Percentiles rank a stretch among this genome's conserved stretches.
Conservation (phyloP, 2,888 invertebrate genomes). For the Troglohyphantes excavatus region DNA sequence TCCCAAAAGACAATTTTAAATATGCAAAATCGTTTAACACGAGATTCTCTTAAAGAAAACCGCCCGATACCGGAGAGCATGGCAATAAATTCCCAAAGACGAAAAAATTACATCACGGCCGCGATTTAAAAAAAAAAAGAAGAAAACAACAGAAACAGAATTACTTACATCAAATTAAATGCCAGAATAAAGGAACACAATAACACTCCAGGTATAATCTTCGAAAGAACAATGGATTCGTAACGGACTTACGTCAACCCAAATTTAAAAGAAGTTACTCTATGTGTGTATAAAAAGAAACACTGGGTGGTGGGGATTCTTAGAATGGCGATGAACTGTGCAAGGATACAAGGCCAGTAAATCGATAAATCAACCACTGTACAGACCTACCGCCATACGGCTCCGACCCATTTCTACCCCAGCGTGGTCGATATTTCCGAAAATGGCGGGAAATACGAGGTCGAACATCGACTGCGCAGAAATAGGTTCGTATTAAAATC, state of each 20-base stretch:
- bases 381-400: neutral
- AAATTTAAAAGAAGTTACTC: neutral
- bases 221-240: neutral
- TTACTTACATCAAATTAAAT: neutral
- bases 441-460: neutral
- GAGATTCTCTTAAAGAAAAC: no score
- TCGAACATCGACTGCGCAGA: no score
- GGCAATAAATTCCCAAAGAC: no score
- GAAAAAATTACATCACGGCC: no score
- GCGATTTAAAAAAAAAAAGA: no score
- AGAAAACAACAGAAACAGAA: neutral
- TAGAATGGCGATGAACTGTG: slow-evolving; percentile 69
- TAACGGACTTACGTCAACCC: neutral
- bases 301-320: slow-evolving; percentile 70
- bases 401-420: neutral
- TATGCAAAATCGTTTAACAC: no score
- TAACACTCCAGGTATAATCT: neutral
- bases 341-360: neutral
- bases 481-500: no score
- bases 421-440: neutral
- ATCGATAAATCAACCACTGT: neutral
- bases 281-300: no score
- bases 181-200: neutral
- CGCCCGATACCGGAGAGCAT: no score
- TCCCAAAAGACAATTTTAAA: no score